Conservation (phyloP, 2,888 invertebrate genomes). For the Crossocerus cetratus region DNA sequence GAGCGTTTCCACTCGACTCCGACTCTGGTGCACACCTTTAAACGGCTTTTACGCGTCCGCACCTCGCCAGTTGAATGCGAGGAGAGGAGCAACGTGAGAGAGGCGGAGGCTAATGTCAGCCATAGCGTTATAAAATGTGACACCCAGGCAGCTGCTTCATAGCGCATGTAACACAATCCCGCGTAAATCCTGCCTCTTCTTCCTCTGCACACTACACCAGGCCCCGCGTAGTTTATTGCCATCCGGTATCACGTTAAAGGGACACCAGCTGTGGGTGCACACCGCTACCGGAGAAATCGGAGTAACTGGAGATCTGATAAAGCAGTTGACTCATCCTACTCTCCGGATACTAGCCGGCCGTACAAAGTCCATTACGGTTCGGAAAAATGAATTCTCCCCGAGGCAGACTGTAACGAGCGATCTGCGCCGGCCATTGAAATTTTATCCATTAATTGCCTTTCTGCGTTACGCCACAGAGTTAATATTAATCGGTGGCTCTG, state of each 20-base stretch:
- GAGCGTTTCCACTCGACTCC: neutral
- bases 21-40: slow-evolving; percentile 25
- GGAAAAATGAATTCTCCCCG: neutral
- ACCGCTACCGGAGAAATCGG: slow-evolving; percentile 35
- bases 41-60: slow-evolving; percentile 29
- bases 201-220: slow-evolving; percentile 43
- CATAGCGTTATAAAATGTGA: slow-evolving; percentile 66
- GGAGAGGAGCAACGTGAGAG: slow-evolving; percentile 24
- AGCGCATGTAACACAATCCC: slow-evolving; percentile 63
- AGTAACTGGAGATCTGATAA: slow-evolving; percentile 27
- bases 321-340: neutral
- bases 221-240: slow-evolving; percentile 55
- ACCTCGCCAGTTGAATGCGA: slow-evolving; percentile 35
- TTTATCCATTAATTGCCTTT: neutral
- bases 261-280: slow-evolving; percentile 38
- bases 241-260: slow-evolving; percentile 54
- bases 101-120: slow-evolving; percentile 55
- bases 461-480: neutral
- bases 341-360: too few relatives aligned
- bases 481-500: neutral
- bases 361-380: neutral
- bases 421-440: too few relatives aligned
- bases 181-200: slow-evolving; percentile 64
- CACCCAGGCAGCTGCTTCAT: slow-evolving; percentile 62
- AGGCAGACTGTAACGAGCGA: too few relatives aligned